Evolutionary conservation across 23 tunicate species (phyloP), one percentile per base, ranked within the genome.

Genomic region (Ciona savignyi): DNA sequence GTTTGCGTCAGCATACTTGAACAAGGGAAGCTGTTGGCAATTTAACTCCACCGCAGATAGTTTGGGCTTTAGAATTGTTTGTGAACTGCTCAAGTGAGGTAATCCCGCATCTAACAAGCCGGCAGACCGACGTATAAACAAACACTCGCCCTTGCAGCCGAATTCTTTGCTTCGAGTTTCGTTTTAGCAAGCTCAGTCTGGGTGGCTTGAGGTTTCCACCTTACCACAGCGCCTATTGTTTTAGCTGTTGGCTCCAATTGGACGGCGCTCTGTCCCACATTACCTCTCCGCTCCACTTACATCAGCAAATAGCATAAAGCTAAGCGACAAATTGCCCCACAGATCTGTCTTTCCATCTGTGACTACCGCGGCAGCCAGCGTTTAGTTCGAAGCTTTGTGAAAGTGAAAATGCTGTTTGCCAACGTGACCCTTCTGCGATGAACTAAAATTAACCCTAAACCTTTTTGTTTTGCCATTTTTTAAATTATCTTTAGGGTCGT

Each of bases 41-140:
- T 6, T 15, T 15, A 42, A 42, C 11, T 42, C 56, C 9, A 42
- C 56, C 56, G 15, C 15, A 42, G 56, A 9, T 42, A 42, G 56
- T 6, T 15, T n/a, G 56, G 56, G 56, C 11, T 42, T 42, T 42
- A 42, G 56, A 9, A 42, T 42, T 42, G 56, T 42, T 42, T 42
- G 56, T 42, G 56, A 42, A 42, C 56, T 15, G 56, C 56, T 42
- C 9, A 42, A 15, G 11, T 42, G 9, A 15, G 56, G 56, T 42
- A 42, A 42, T 42, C 56, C 56, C 56, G 56, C 56, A 42, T 42
- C 56, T 42, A 42, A 42, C 56, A 42, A 42, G 56, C 56, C 56
- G 56, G 56, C 56, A 15, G 56, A 9, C 56, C 56, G 56, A 15
- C 56, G 56, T 42, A 42, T 42, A 42, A 42, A 42, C 56, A 42